phyloP scores from a whole-genome alignment of 2,888 invertebrate species.

The Athrips mouffetella region DNA sequence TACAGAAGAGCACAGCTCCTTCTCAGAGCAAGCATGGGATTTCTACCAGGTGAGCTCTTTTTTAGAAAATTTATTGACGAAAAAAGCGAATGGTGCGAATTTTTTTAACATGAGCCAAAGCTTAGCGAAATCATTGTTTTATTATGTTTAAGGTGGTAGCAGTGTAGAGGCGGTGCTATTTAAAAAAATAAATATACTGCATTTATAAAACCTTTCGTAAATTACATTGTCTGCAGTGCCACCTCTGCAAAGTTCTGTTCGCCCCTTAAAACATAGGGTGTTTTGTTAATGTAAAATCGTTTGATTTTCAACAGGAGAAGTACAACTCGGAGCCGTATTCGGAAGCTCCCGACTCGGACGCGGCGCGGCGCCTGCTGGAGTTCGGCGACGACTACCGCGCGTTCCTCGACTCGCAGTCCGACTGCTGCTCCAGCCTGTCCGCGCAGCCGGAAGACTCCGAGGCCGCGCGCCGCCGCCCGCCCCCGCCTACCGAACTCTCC shows the following conservation, averaged over 20 bases:
- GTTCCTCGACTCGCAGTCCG: constrained; percentile 93
- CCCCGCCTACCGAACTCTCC: constrained; percentile 63
- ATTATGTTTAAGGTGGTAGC: background rate
- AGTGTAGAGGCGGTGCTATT: no score
- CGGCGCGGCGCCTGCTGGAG: constrained; percentile 87
- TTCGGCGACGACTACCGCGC: constrained; percentile 95
- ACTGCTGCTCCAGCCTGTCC: constrained; percentile 89
- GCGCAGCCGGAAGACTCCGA: constrained; percentile 78
- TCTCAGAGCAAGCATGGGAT: constrained; percentile 97
- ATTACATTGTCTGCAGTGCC: no score
- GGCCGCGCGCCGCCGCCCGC: constrained; percentile 52
- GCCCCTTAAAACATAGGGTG: constrained; percentile 6
- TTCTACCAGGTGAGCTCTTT: constrained; percentile 86
- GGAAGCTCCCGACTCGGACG: constrained; percentile 90
- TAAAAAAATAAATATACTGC: no score
- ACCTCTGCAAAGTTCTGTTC: background rate
- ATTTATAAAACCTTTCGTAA: no score
- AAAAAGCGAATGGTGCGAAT: no score
- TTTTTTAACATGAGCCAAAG: background rate
- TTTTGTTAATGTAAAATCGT: constrained; percentile 3
- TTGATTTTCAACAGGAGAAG: constrained; percentile 83
- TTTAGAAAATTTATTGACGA: no score
- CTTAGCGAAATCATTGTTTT: background rate
- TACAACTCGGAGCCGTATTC: constrained; percentile 95
- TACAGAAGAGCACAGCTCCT: constrained; percentile 87